A percentile compares a stretch with the other conserved stretches of the same genome.
Evolutionary conservation across 2,888 invertebrate species (phyloP).

Genomic region (Helicoverpa assulta): DNA sequence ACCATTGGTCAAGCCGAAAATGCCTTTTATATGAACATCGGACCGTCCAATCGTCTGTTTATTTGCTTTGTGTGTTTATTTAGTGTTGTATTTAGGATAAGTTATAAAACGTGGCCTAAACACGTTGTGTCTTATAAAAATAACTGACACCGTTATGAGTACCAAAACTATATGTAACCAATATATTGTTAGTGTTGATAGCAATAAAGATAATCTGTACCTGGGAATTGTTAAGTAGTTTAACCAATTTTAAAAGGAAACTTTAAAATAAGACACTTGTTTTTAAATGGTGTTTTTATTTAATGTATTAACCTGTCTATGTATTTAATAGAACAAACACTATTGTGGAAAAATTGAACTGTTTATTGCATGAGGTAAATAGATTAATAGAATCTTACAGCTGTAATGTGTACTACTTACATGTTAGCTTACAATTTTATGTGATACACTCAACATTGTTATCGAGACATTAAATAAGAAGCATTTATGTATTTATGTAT

Average conservation of each 20-base stretch:
- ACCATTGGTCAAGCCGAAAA: conserved; percentile 49
- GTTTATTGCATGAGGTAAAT: conserved; percentile 19
- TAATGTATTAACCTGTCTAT: conserved; percentile 25
- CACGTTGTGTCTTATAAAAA: conserved; percentile 28
- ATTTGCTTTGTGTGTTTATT: conserved; percentile 71
- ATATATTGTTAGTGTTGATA: conserved; percentile 47
- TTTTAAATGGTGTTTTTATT: conserved; percentile 32
- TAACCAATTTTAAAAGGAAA: conserved; percentile 44
- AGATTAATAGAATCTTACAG: conserved; percentile 21
- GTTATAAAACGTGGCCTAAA: conserved; percentile 34
- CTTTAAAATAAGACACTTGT: conserved; percentile 37
- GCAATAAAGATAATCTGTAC: conserved; percentile 51
- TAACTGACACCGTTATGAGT: conserved; percentile 36
- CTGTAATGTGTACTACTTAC: conserved; percentile 44
- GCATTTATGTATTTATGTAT: conserved; percentile 64
- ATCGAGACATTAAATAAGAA: conserved; percentile 46
- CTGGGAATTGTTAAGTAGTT: conserved; percentile 52
- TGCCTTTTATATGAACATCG: conserved; percentile 67
- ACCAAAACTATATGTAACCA: conserved; percentile 57
- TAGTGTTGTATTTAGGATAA: conserved; percentile 57
- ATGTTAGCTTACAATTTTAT: conserved; percentile 45
- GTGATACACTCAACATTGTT: conserved; percentile 53
- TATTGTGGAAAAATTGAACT: conserved; percentile 29
- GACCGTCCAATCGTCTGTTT: conserved; percentile 77
- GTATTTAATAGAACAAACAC: conserved; percentile 34